Conservation (phyloP, 2,888 invertebrate species). For the Ypsolopha scabrella region DNA sequence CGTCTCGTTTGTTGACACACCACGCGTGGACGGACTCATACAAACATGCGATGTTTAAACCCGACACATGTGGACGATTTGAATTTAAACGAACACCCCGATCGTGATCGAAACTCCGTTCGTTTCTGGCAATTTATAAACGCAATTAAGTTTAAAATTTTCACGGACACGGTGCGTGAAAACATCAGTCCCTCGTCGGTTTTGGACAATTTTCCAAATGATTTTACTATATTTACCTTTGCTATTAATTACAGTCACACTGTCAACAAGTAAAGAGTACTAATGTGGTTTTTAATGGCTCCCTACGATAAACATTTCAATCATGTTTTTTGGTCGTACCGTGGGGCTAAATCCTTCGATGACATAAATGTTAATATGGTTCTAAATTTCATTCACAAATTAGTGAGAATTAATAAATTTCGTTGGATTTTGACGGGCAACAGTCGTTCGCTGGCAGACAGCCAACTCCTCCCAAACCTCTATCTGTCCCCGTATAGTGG, state of each 20-base stretch:
- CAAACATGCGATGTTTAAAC: constrained; percentile 55
- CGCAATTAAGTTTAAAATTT: constrained; percentile 20
- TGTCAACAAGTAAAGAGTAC: neutral
- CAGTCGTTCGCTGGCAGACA: constrained; percentile 31
- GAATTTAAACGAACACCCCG: constrained; percentile 53
- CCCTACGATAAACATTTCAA: neutral
- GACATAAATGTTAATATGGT: constrained; percentile 55
- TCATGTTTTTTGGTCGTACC: neutral
- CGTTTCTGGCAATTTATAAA: constrained; percentile 31
- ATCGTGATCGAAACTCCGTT: constrained; percentile 40
- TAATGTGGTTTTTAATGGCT: neutral
- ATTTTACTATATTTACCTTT: neutral
- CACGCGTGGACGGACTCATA: constrained; percentile 21
- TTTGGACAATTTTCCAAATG: neutral
- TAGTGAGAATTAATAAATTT: constrained; percentile 54
- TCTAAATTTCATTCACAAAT: constrained; percentile 50
- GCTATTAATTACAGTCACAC: neutral
- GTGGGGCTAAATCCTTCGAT: constrained; percentile 42
- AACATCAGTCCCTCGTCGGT: neutral
- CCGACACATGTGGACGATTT: constrained; percentile 52
- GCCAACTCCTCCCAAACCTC: constrained; percentile 47
- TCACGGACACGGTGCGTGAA: neutral
- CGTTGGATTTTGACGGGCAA: constrained; percentile 34
- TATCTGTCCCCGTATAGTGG: neutral
- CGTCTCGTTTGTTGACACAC: constrained; percentile 32